These are phyloP conservation scores for Lynx canadensis DNA, from an alignment of 2,113 vertebrate genomes.

Conservation along the genomic window DNA sequence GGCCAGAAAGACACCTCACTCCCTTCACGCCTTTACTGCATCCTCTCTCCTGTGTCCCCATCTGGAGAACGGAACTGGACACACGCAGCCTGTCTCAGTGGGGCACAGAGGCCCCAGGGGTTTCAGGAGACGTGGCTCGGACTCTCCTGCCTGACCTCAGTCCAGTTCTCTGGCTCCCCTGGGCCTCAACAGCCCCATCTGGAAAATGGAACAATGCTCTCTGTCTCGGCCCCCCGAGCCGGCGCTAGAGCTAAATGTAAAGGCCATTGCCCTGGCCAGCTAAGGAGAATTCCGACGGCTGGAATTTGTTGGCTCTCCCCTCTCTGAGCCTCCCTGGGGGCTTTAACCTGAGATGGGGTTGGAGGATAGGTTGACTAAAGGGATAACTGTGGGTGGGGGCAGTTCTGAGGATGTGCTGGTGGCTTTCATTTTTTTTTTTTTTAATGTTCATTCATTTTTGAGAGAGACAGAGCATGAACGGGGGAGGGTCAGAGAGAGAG, in stretches of 20 bases:
- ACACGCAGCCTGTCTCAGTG: accelerated
- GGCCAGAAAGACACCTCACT: neutral
- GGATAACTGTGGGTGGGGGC: too few species aligned
- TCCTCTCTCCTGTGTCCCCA: neutral
- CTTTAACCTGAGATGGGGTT: neutral
- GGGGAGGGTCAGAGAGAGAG: too few species aligned
- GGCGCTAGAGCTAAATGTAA: neutral
- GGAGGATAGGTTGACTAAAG: neutral
- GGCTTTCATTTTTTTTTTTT: neutral
- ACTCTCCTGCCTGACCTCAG: neutral
- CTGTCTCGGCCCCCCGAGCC: accelerated
- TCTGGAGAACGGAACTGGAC: neutral
- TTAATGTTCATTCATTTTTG: too few species aligned
- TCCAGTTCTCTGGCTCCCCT: neutral
- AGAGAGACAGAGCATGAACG: too few species aligned
- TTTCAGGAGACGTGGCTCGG: neutral
- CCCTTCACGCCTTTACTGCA: accelerated
- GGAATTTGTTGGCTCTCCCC: neutral
- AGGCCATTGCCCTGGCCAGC: accelerated
- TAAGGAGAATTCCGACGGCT: neutral
- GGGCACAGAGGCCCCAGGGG: accelerated
- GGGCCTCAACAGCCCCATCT: neutral
- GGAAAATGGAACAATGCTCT: neutral
- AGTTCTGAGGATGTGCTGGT: neutral
- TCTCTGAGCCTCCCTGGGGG: neutral